Evolutionary conservation across 2,113 vertebrate genomes (phyloP), one percentile per base, ranked within the genome.

Genomic region (Elachura formosa): DNA sequence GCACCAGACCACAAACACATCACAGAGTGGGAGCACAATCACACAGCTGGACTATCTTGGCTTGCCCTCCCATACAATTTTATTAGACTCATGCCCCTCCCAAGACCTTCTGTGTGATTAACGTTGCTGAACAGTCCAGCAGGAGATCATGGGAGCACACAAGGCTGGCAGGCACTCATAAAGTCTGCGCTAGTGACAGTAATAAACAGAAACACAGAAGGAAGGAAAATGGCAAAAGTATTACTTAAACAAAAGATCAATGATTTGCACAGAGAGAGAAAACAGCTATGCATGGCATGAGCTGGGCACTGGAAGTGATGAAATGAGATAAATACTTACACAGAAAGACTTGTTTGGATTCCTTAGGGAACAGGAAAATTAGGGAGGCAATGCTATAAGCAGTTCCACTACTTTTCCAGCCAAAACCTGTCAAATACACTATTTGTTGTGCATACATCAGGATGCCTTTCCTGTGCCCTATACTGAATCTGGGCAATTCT

Each of bases 111-210:
- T 36, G 11, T 36, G 69, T 75, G 52, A 87, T 89, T 78, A 75
- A 63, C 0, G 0, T 22, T 33, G 20, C 15, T 78, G 56, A 9
- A 28, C 63, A 89, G 46, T 10, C 43, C 22, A 0, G 0, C 12
- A 56, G 9, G 36, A 43, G 40, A 91, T 38, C 48, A 51, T 6
- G 36, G 33, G 69, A 71, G 64, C 43, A 31, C 1, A 3, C 26
- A 71, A 84, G 51, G 20, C 49, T 88, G 58, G n/a, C 33, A 52
- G 25, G 45, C 14, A 26, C 33, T 71, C 16, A 21, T 55, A 31
- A 80, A 55, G 5, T n/a, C 66, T 59, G 19, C 11, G 48, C 26
- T 48, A 31, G 26, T 51, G 51, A n/a, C 66, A 68, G 38, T 23
- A 67, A 77, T 49, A 59, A 81, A 71, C 54, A 81, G 58, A 88